phyloP scores from a whole-genome alignment of 2,113 vertebrate genomes.

The Epinephelus cyanopodus region DNA sequence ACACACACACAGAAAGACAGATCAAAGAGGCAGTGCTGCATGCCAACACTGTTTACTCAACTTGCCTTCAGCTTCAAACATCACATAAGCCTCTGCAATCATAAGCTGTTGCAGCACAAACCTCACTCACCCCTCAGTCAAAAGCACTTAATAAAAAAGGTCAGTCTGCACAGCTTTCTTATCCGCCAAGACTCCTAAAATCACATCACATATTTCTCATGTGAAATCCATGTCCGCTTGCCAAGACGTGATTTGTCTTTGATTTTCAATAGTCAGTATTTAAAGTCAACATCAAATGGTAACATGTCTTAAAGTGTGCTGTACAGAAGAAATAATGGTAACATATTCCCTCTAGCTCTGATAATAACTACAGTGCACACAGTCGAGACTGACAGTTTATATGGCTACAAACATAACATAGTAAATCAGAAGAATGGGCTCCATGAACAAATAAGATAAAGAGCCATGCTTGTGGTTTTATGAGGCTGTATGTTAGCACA shows the following conservation, averaged over 20 bases:
- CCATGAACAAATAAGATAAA: neutral
- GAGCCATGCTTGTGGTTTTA: neutral
- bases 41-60: conserved; percentile 73
- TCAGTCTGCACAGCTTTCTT: conserved; percentile 19
- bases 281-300: neutral
- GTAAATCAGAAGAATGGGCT: neutral
- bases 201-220: conserved; percentile 11
- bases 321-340: neutral
- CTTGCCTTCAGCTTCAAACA: conserved; percentile 64
- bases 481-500: neutral
- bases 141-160: conserved; percentile 48
- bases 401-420: neutral
- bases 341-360: neutral
- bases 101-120: conserved; percentile 43
- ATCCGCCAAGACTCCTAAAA: conserved; percentile 32
- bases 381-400: neutral
- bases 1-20: conserved; percentile 43
- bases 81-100: conserved; percentile 47
- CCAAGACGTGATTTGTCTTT: neutral
- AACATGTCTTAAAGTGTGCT: neutral
- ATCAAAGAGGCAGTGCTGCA: conserved; percentile 65
- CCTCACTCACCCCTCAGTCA: conserved; percentile 41
- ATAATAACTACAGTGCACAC: neutral
- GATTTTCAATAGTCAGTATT: neutral
- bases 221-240: neutral